Percentiles rank a stretch among this genome's conserved stretches.
phyloP scores from a whole-genome alignment of 2,113 vertebrate species.

The Pachyramphus minor region DNA sequence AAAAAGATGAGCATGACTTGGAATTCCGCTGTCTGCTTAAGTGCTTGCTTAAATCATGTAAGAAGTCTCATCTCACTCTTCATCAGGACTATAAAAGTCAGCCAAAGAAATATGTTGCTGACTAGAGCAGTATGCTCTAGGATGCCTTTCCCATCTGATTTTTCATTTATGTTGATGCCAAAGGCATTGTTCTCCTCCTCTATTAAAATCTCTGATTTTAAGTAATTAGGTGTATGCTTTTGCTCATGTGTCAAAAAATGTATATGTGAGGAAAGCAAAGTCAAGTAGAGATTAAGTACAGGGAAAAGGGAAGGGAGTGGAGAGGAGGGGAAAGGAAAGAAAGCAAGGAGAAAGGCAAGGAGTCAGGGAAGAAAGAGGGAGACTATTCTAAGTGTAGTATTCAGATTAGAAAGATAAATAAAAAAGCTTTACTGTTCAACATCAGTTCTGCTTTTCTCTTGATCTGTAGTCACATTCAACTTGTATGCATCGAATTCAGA shows the following conservation, averaged over 20 bases:
- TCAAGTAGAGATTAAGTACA: neutral
- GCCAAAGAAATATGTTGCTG: neutral
- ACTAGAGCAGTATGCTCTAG: neutral
- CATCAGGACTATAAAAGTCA: neutral
- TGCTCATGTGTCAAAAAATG: neutral
- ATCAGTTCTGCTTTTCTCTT: neutral
- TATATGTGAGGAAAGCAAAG: neutral
- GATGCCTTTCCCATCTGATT: neutral
- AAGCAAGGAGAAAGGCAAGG: neutral
- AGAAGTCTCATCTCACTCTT: neutral
- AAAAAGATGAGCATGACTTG: neutral
- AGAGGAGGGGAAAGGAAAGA: neutral
- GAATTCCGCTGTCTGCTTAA: neutral
- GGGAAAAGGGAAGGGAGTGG: neutral
- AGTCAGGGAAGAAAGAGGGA: neutral
- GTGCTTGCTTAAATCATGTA: neutral
- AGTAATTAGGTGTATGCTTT: neutral
- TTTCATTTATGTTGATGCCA: neutral
- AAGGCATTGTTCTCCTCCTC: fast-evolving
- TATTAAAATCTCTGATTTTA: neutral
- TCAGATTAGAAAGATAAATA: neutral
- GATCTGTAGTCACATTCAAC: neutral
- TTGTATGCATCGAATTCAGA: neutral
- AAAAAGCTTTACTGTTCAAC: neutral
- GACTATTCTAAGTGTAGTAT: neutral